Evolutionary conservation across 1,140 invertebrate species (phyloP).

Genomic region (Hylaeus anthracinus): DNA sequence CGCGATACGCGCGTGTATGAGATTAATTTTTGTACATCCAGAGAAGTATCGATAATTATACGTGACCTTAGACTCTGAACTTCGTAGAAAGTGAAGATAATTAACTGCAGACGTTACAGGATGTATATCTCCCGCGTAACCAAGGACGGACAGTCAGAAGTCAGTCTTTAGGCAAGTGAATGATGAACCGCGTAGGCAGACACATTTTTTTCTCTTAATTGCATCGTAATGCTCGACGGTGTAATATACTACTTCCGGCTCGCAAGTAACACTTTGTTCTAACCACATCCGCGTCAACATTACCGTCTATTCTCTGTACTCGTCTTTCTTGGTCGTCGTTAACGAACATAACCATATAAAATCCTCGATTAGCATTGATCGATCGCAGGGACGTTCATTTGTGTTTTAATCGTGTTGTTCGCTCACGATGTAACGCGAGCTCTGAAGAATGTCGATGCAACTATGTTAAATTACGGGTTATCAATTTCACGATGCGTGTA

Average conservation of each 20-base stretch:
- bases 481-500: constrained; percentile 16
- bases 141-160: constrained; percentile 23
- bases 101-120: constrained; percentile 25
- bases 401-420: not conserved
- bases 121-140: constrained; percentile 6
- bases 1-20: not conserved
- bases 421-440: not conserved
- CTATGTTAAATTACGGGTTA: constrained; percentile 17
- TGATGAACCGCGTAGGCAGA: constrained; percentile 24
- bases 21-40: not conserved
- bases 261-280: constrained; percentile 18
- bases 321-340: constrained; percentile 29
- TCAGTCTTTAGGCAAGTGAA: constrained; percentile 21
- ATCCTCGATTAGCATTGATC: constrained; percentile 27
- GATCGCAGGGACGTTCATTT: constrained; percentile 13
- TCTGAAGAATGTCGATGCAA: constrained; percentile 27
- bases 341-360: constrained; percentile 6
- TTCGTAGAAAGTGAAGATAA: constrained; percentile 7
- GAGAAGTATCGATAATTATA: not conserved
- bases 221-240: not conserved
- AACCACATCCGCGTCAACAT: not conserved
- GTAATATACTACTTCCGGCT: constrained; percentile 28
- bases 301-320: not conserved
- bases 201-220: constrained; percentile 26
- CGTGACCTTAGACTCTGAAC: not conserved